Conservation (phyloP, 2,797 vertebrate genomes). For the Eremophila alpestris region DNA sequence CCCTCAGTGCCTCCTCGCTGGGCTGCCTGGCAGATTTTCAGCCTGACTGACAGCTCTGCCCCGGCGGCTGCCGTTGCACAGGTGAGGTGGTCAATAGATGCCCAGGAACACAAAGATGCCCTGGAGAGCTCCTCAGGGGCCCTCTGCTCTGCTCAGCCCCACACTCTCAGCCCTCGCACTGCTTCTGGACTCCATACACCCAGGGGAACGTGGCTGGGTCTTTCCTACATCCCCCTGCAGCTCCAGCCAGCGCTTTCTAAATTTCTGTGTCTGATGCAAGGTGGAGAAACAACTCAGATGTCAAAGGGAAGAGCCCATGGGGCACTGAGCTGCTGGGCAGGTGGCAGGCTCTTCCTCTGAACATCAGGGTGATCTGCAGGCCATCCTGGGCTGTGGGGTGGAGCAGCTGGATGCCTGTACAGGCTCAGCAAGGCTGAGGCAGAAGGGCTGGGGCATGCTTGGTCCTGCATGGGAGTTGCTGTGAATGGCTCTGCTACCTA, state of each 20-base stretch:
- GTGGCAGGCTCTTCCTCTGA: not conserved
- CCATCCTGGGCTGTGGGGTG: not conserved
- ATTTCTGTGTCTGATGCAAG: constrained; percentile 15
- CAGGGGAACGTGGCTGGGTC: not conserved
- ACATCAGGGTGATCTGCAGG: not conserved
- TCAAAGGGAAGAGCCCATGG: constrained; percentile 29
- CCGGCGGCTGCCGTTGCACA: not conserved
- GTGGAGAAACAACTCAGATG: constrained; percentile 20
- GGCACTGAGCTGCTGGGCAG: not conserved
- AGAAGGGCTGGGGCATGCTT: constrained; percentile 48
- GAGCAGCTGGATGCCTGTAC: not conserved
- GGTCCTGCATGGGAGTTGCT: constrained; percentile 72
- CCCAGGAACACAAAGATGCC: not conserved
- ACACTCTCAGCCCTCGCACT: not conserved
- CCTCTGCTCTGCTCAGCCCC: not conserved
- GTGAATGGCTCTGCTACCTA: constrained; percentile 67
- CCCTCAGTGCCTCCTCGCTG: constrained; percentile 47
- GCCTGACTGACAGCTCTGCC: not conserved
- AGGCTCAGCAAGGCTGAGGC: not conserved
- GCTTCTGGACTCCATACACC: constrained; percentile 3
- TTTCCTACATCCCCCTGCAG: not conserved
- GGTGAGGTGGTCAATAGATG: not conserved
- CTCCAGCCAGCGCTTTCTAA: constrained; percentile 18
- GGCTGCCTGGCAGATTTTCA: not conserved
- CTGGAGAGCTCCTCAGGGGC: not conserved